Base-by-base conservation (phyloP, 1,140 invertebrate genomes). In the Maconellicoccus hirsutus region DNA sequence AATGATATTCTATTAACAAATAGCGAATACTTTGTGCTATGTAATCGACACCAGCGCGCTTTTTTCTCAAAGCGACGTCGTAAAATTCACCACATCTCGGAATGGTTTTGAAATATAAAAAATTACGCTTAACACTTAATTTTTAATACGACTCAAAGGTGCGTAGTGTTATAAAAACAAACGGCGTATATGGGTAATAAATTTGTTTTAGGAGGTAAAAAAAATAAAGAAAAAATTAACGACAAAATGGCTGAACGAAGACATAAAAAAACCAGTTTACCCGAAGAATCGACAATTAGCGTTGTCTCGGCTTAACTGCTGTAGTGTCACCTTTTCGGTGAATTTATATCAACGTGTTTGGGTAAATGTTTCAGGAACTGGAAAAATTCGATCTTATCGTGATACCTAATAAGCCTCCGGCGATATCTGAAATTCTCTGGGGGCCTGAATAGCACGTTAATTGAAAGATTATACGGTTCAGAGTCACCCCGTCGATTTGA, bases 71-170 rank as follows among this genome's bases (percentile, higher is more conserved):
- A 2, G 6, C 10, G 12, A 16, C 42, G n/a, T 52, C 42, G 42
- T 52, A 52, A 52, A 52, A 52, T 52, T 33, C 4, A 33, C 29
- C 29, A 12, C 42, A 16, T 14, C 10, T 52, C n/a, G 12, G 6
- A 14, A 16, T 16, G n/a, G 2, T 52, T 52, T 19, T 14, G n/a
- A 52, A 52, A 52, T 52, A 52, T 52, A 52, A 52, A 52, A 52
- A 52, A 52, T 52, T 52, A 52, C 42, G 42, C n/a, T 52, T 52
- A 52, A 52, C 42, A 52, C 42, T 52, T 52, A 52, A 52, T 52
- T 52, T 52, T 19, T 52, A 52, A 52, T 52, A 16, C 42, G 42
- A 8, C 42, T 16, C 42, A 52, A 3, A 52, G 42, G 42, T 19
- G 42, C 42, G 42, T 52, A 52, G 42, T 19, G 42, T 52, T 52